Conservation (phyloP, 2,797 vertebrate genomes). For the Euphonia xanthogaster region DNA sequence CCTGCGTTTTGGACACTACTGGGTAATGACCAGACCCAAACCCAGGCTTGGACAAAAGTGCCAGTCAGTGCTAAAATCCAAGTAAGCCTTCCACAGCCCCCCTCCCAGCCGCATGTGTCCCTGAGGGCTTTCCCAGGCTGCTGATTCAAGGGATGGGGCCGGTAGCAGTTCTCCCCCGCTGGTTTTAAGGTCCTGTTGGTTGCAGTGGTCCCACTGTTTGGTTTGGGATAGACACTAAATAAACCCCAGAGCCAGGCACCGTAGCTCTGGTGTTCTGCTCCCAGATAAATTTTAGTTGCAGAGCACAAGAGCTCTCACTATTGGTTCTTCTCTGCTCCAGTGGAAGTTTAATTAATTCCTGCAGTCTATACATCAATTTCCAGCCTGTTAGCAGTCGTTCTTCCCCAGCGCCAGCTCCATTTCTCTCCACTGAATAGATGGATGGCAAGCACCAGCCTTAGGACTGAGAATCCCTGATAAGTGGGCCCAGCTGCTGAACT, state of each 20-base stretch:
- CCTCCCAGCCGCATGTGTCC: accelerated
- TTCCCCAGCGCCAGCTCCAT: neutral
- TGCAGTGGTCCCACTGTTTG: neutral
- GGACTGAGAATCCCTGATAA: neutral
- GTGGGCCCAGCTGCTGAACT: neutral
- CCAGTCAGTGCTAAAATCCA: neutral
- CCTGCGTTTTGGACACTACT: neutral
- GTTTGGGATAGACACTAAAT: neutral
- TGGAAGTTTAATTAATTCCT: neutral
- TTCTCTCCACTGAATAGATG: neutral
- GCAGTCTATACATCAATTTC: neutral
- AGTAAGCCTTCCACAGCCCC: neutral
- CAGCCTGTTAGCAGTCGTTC: neutral
- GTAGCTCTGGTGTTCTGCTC: neutral
- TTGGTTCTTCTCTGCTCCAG: neutral
- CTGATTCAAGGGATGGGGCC: neutral
- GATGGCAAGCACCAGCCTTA: neutral
- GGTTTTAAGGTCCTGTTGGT: neutral
- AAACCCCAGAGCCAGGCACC: neutral
- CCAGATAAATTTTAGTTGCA: neutral
- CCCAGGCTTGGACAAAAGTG: neutral
- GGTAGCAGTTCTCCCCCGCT: accelerated
- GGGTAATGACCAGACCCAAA: neutral
- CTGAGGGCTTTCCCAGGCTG: neutral
- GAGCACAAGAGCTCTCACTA: neutral